Evolutionary conservation across 2,797 vertebrate species (phyloP), one percentile per base, ranked within the genome.

Genomic region (Rousettus madagascariensis): DNA sequence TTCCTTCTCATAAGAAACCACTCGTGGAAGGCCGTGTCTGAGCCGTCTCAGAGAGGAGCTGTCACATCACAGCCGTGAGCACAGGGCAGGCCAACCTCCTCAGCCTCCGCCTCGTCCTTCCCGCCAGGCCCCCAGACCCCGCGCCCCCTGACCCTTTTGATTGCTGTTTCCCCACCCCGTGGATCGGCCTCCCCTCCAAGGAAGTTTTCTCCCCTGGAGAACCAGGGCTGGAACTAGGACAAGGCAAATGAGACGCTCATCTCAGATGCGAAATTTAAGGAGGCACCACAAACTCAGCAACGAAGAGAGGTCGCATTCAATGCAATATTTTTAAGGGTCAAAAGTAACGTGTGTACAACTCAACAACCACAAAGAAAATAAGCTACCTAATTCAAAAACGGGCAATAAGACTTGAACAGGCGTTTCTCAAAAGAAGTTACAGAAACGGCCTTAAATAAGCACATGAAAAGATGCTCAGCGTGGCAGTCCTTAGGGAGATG

Each of bases 11-110:
- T n/a, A 38, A 43, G 51, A 46, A 74, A n/a, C 38, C 43, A 3
- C 28, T 4, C 0, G 0, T 46, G 41, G 36, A 24, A 41, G 59
- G 55, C 38, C 5, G 0, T 5, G 2, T 16, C 43, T 28, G 16
- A n/a, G 80, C 46, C 26, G 6, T 5, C 24, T 5, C 1, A 57
- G 24, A 2, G 5, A 41, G 36, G 36, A n/a, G 43, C 13, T n/a
- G 8, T 4, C 2, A 0, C 15, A 0, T 8, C 12, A 6, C 19
- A 5, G 36, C 22, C 13, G 11, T 11, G 46, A 19, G 26, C 22
- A 46, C 36, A 10, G 12, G 2, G 4, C 16, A 3, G 22, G n/a
- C 17, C 83, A 2, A 33, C 30, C 63, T 61, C 77, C 63, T 33
- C 46, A 30, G 51, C 38, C 65, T 49, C 46, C 46, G 13, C 11